Evolutionary conservation across 2,797 vertebrate species (phyloP).

Genomic region (Myotis daubentonii): DNA sequence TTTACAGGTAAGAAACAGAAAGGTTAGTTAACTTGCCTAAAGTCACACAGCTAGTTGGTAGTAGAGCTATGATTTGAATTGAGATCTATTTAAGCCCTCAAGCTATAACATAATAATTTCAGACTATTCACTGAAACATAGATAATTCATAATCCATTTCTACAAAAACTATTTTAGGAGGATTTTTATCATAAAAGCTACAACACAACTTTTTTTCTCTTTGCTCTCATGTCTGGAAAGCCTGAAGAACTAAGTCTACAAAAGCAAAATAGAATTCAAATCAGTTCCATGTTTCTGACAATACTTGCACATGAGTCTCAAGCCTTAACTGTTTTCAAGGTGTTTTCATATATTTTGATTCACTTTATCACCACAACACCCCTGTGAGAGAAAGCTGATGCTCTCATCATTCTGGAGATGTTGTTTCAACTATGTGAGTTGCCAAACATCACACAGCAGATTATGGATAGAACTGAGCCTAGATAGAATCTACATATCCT

Average conservation of each 20-base stretch:
- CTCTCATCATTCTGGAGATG: neutral
- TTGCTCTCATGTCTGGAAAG: neutral
- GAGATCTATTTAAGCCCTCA: constrained; percentile 32
- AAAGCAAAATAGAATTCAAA: constrained; percentile 32
- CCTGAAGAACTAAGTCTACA: neutral
- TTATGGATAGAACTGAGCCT: neutral
- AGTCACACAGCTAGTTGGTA: neutral
- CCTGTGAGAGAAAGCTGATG: neutral
- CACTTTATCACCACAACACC: neutral
- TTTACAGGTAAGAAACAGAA: constrained; percentile 40
- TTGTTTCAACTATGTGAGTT: neutral
- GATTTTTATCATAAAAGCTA: constrained; percentile 16
- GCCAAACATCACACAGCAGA: neutral
- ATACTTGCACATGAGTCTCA: neutral
- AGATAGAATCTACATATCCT: neutral
- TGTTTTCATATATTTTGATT: neutral
- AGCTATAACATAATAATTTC: neutral
- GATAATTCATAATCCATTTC: neutral
- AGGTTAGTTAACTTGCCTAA: neutral
- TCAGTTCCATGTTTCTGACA: neutral
- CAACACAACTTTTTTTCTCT: neutral
- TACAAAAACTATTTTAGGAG: constrained; percentile 44
- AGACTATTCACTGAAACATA: neutral
- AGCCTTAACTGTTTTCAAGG: neutral
- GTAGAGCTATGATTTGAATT: constrained; percentile 1